Evolutionary conservation across 2,113 vertebrate species (phyloP).

Genomic region (Pao palembangensis): DNA sequence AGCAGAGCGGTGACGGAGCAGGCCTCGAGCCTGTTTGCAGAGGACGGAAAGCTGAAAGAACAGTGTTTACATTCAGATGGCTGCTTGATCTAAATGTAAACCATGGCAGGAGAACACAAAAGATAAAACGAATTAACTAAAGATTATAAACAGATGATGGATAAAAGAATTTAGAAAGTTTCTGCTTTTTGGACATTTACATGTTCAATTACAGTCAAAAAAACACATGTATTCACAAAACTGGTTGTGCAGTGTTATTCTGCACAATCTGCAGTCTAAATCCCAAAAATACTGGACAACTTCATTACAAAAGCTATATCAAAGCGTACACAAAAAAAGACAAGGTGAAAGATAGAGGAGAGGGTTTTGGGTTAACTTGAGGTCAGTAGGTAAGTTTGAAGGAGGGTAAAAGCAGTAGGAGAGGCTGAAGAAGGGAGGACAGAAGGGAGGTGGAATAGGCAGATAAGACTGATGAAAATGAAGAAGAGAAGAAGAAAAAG

Average conservation of each 20-base stretch:
- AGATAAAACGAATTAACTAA: background rate
- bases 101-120: background rate
- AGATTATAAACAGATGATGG: background rate
- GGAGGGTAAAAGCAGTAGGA: conserved; percentile 30
- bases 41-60: too few relatives aligned
- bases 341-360: background rate
- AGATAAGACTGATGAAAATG: conserved; percentile 46
- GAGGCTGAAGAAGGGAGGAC: conserved; percentile 24
- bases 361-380: conserved; percentile 39
- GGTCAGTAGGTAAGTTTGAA: conserved; percentile 46
- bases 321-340: too few relatives aligned
- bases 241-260: too few relatives aligned
- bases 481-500: conserved; percentile 14
- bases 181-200: too few relatives aligned
- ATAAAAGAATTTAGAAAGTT: background rate
- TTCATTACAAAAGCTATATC: too few relatives aligned
- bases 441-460: background rate
- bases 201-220: too few relatives aligned
- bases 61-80: too few relatives aligned
- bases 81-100: background rate
- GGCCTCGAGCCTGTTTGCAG: too few relatives aligned
- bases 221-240: too few relatives aligned
- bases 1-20: too few relatives aligned
- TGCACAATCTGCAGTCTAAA: too few relatives aligned
- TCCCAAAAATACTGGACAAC: too few relatives aligned